Evolutionary conservation across 2,888 invertebrate species (phyloP), one percentile per base, ranked within the genome.

Genomic region (Allygus modestus): DNA sequence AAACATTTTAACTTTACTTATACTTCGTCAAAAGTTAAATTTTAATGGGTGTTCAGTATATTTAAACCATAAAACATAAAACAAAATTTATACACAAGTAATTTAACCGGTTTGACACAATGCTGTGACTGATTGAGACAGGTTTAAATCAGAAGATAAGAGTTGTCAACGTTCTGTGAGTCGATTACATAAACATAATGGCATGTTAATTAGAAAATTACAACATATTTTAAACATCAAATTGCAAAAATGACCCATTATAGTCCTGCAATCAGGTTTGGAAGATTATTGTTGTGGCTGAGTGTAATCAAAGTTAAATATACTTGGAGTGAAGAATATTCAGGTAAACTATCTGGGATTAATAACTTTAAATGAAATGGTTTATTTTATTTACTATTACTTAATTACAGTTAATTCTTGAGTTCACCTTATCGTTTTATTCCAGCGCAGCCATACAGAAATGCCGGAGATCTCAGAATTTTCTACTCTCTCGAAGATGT

Each of bases 401-500:
- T 37, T 9, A 46, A 12, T 46, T 7, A 15, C 4, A 15, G 17
- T 15, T 17, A 46, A 15, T 46, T 46, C 46, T 15, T 1, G 17
- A 46, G 12, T 46, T 15, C 17, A 46, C 12, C 12, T 15, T 9
- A 15, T 46, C 7, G 1, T 17, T 77, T 26, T 46, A 46, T 77
- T 77, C 26, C 51, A 77, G 77, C 15, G 0, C 20, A 23, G n/a
- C 77, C 51, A 28, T 77, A 26, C 17, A 46, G 77, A 46, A n/a
- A 77, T 46, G 77, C 77, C 46, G 77, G 77, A 5, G 46, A 41
- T 46, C 77, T 77, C n/a, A 77, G 77, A 77, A 46, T 77, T 37
- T 77, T 77, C 41, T 77, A 77, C 28, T 11, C 43, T 0, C 46
- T 77, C 11, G 26, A 77, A 41, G 77, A 77, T 51, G 77, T 77